phyloP scores from a whole-genome alignment of 1,140 invertebrate species.

The Paracyclopina nana region DNA sequence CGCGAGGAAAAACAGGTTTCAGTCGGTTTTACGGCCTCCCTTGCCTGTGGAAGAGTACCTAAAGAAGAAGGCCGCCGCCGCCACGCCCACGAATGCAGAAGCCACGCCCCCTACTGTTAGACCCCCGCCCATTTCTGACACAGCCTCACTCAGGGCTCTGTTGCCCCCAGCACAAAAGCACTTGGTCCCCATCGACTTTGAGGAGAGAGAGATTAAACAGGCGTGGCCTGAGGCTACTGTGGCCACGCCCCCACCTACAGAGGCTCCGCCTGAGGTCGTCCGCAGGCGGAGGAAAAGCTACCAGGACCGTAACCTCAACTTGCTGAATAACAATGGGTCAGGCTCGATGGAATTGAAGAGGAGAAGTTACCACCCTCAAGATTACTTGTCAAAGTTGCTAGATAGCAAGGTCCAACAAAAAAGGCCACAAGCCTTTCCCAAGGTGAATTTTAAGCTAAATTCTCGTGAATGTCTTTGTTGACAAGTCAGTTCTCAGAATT shows the following conservation, averaged over 20 bases:
- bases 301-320: constrained; percentile 1
- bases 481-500: no score
- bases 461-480: no score
- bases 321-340: constrained; percentile 4
- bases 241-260: no score
- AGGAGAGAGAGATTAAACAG: neutral
- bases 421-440: no score
- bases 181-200: neutral
- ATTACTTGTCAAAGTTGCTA: neutral
- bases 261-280: neutral
- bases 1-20: neutral
- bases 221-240: constrained; percentile 1
- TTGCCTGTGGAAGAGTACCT: neutral
- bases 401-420: no score
- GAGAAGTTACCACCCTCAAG: constrained; percentile 3
- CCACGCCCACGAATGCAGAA: neutral
- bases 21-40: neutral
- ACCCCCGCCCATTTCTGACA: no score
- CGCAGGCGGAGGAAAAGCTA: neutral
- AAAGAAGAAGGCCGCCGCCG: neutral
- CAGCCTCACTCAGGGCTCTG: neutral
- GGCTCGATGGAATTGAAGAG: neutral
- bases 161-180: neutral
- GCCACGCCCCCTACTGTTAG: no score
- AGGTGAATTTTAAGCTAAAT: no score